Evolutionary conservation across 2,888 invertebrate species (phyloP), one percentile per base, ranked within the genome.

Genomic region (Lasioglossum pauxillum): DNA sequence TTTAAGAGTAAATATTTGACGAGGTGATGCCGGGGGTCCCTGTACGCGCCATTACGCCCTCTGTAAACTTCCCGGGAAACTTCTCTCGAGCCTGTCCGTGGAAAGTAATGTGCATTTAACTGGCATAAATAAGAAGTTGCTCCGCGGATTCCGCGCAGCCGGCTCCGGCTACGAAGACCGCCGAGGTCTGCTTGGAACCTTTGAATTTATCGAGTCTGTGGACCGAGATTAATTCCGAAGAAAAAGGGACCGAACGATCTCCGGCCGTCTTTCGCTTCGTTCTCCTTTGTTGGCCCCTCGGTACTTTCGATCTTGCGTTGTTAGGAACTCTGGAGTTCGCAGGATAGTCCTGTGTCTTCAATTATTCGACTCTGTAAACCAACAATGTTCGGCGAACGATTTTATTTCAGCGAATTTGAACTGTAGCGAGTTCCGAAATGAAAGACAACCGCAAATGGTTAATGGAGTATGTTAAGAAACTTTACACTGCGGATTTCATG

Each of bases 71-170:
- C 31, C 75, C 19, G 74, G 76, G 69, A 89, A 64, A 90, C 83
- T 90, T 86, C 78, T 86, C 78, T 72, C 76, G 41, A 75, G 80
- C 80, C 84, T 76, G 89, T 89, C 88, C 78, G 78, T 75, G 75
- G 75, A 84, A 88, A 90, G 85, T 90, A 90, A 90, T 83, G 90
- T 82, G 85, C 89, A 88, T 90, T 89, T 83, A 88, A 82, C 80
- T 69, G 84, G 79, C 86, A 89, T 90, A 90, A 90, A 90, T 90
- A 90, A 90, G 85, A 89, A 89, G 81, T 90, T 88, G 83, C 83
- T 86, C 69, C 75, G 85, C 78, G 82, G 78, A 85, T 86, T 85
- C 85, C 73, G 72, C 35, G 83, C 73, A 78, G 80, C 77, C 77
- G 79, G 76, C 83, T 64, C 84, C 41, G 80, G 78, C n/a, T 64